These are phyloP conservation scores for Entelurus aequoreus DNA, from an alignment of 2,113 vertebrate species.

Conservation along the genomic window DNA sequence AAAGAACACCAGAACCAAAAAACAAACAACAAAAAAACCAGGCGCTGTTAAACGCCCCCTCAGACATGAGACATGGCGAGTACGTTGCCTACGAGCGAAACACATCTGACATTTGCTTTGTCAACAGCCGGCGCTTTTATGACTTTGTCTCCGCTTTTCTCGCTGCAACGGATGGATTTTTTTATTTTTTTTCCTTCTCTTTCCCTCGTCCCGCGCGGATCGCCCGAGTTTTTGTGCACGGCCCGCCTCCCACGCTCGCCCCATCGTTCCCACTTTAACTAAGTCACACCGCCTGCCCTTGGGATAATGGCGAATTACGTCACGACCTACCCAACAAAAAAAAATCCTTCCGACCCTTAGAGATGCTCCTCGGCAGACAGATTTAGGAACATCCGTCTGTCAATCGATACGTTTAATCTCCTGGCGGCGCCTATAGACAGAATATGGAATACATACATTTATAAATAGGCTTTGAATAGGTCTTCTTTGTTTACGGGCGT, in stretches of 20 bases:
- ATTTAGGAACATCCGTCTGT: constrained; percentile 36
- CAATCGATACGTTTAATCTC: constrained; percentile 33
- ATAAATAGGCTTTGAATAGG: constrained; percentile 23
- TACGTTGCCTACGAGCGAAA: constrained; percentile 39
- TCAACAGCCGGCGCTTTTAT: constrained; percentile 49
- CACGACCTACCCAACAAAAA: constrained; percentile 28
- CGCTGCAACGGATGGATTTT: constrained; percentile 19
- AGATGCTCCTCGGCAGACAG: constrained; percentile 45
- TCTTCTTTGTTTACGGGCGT: constrained; percentile 6
- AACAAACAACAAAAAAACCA: background rate
- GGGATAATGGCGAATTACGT: constrained; percentile 57
- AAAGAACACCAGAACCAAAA: background rate
- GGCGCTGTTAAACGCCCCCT: background rate
- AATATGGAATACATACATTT: constrained; percentile 36
- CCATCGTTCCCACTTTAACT: constrained; percentile 57
- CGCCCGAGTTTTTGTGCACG: constrained; percentile 26
- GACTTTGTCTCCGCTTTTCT: constrained; percentile 42
- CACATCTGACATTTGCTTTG: constrained; percentile 59
- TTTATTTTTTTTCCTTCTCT: constrained; percentile 24
- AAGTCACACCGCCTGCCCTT: constrained; percentile 52
- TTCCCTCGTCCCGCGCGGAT: constrained; percentile 35
- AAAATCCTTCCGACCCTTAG: constrained; percentile 9
- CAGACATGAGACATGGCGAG: constrained; percentile 1
- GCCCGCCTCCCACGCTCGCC: constrained; percentile 30
- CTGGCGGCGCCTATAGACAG: constrained; percentile 8